These are phyloP conservation scores for Heterohyrax brucei DNA, from an alignment of 2,797 vertebrate genomes.

Conservation along the genomic window DNA sequence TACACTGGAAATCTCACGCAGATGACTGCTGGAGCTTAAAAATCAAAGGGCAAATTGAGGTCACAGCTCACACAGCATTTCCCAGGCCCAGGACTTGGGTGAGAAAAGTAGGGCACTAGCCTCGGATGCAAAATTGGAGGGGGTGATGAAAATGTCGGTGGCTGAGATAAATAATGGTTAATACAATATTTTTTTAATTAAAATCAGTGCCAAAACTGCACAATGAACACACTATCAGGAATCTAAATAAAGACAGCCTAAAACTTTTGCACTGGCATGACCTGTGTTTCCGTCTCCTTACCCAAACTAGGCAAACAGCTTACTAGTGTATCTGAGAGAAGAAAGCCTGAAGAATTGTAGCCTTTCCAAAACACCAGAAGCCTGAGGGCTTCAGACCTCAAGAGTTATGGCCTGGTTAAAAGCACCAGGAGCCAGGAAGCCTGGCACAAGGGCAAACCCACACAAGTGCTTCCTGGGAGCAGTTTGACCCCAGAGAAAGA, in stretches of 20 bases:
- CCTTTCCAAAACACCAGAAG: no score
- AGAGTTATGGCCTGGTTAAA: no score
- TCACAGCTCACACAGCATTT: fast-evolving
- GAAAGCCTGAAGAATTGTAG: no score
- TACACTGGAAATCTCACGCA: not conserved
- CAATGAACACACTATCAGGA: not conserved
- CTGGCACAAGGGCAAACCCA: no score
- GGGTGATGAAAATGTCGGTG: not conserved
- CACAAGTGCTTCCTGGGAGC: no score
- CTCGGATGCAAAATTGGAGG: not conserved
- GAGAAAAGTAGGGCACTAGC: not conserved
- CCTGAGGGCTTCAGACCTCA: no score
- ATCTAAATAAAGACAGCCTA: not conserved
- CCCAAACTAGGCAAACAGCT: not conserved
- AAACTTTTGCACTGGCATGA: not conserved
- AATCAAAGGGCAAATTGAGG: not conserved
- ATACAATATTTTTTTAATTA: not conserved
- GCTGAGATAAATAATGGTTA: not conserved
- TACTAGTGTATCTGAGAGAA: not conserved
- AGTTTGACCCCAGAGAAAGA: no score
- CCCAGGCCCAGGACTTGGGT: not conserved
- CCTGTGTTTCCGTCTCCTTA: fast-evolving
- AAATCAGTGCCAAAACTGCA: not conserved
- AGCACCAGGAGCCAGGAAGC: no score
- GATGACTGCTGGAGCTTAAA: not conserved